phyloP scores from a whole-genome alignment of 2,888 invertebrate species.

The Meghimatium bilineatum region DNA sequence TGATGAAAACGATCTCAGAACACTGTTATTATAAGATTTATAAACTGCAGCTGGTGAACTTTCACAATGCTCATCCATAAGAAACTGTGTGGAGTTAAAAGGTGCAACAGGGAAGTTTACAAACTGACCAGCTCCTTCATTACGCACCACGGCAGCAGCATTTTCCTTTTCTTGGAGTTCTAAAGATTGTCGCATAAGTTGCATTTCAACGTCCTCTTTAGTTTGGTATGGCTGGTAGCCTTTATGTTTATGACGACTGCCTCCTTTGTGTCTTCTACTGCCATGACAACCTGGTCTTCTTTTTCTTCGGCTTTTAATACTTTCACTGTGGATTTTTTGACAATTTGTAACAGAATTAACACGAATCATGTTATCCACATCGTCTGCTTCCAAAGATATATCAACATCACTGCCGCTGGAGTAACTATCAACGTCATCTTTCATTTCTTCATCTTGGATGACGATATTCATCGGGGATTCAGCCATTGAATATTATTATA shows the following conservation, averaged over 20 bases:
- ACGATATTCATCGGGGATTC: not conserved
- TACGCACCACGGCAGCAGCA: constrained; percentile 32
- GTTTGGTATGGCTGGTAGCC: constrained; percentile 5
- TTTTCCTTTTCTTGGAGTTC: constrained; percentile 45
- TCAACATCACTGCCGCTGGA: constrained; percentile 47
- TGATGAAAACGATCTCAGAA: not conserved
- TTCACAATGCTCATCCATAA: constrained; percentile 43
- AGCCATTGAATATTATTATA: constrained; percentile 32
- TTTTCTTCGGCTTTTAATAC: not conserved
- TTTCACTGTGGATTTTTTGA: not conserved
- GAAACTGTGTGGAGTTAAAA: constrained; percentile 46
- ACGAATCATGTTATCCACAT: constrained; percentile 11
- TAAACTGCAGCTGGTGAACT: constrained; percentile 1
- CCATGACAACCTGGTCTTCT: constrained; percentile 6
- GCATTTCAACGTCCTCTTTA: not conserved
- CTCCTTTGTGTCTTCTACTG: constrained; percentile 43
- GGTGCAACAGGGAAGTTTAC: constrained; percentile 38
- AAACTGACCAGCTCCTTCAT: constrained; percentile 18
- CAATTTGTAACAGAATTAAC: constrained; percentile 16
- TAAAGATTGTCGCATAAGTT: constrained; percentile 32
- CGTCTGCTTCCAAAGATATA: constrained; percentile 16
- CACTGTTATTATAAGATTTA: constrained; percentile 16
- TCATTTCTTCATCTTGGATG: not conserved
- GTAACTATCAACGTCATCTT: constrained; percentile 29
- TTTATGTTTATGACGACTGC: constrained; percentile 18